These are phyloP conservation scores for Erethizon dorsatum DNA, from an alignment of 2,797 vertebrate genomes.

Conservation along the genomic window DNA sequence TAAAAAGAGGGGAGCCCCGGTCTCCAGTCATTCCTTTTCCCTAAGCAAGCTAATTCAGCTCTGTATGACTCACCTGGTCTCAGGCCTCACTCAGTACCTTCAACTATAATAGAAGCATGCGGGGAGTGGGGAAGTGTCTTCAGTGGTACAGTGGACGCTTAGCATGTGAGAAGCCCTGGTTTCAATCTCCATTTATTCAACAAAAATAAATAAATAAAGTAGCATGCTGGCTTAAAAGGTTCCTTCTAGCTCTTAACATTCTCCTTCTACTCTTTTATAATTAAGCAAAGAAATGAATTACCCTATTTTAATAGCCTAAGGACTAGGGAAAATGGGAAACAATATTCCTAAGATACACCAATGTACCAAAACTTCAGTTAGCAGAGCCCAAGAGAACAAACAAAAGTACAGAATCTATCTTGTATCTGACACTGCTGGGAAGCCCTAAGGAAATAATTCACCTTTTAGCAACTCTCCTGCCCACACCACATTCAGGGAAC, in stretches of 20 bases:
- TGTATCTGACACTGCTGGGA: background rate
- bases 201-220: background rate
- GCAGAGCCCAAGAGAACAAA: background rate
- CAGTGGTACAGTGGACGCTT: background rate
- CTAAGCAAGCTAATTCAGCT: background rate
- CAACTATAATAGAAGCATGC: background rate
- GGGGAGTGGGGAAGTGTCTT: background rate
- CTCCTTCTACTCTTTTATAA: conserved; percentile 31
- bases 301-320: background rate
- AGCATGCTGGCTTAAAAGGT: conserved; percentile 5
- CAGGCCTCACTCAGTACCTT: background rate
- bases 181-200: background rate
- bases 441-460: background rate
- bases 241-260: background rate
- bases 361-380: conserved; percentile 42
- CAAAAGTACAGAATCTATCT: background rate
- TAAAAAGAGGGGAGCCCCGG: background rate
- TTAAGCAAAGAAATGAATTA: conserved; percentile 54
- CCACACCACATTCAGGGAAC: background rate
- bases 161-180: no score
- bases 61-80: background rate
- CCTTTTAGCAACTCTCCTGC: background rate
- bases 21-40: background rate
- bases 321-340: background rate
- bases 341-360: conserved; percentile 15